These are phyloP conservation scores for Fringilla coelebs DNA, from an alignment of 2,797 vertebrate species.

Conservation along the genomic window DNA sequence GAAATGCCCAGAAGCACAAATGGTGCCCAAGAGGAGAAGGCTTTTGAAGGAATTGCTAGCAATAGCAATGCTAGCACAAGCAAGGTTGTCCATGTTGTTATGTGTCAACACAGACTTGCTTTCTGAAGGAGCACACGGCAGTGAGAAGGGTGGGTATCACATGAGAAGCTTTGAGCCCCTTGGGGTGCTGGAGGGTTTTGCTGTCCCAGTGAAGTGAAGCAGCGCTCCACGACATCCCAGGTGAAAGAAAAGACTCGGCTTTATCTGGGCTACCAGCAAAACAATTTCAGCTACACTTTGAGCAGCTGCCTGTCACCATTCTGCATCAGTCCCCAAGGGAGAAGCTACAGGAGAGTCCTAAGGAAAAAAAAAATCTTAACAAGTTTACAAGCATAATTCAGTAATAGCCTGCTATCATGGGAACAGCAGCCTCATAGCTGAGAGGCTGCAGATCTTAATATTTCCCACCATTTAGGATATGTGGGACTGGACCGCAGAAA, in stretches of 20 bases:
- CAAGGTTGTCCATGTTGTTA: accelerated
- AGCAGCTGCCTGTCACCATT: not conserved
- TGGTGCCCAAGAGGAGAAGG: not conserved
- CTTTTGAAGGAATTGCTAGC: not conserved
- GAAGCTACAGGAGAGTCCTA: not conserved
- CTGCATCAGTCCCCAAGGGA: not conserved
- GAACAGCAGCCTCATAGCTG: not conserved
- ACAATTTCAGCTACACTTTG: not conserved
- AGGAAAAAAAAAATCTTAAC: not conserved
- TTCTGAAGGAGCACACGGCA: not conserved
- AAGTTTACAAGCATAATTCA: not conserved
- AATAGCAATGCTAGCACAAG: not conserved
- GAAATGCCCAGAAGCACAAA: not conserved
- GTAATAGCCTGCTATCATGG: not conserved
- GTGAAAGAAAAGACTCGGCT: not conserved
- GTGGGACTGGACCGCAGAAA: not conserved
- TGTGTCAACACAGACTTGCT: not conserved
- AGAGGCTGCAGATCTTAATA: not conserved
- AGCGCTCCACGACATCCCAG: not conserved
- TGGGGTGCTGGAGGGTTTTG: not conserved
- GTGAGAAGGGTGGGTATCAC: not conserved
- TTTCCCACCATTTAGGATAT: not conserved
- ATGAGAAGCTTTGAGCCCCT: not conserved
- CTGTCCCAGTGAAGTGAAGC: not conserved
- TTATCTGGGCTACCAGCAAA: not conserved